Percentiles rank a stretch among this genome's conserved stretches.
Evolutionary conservation across 2,888 invertebrate species (phyloP).

Genomic region (Nemurella pictetii): DNA sequence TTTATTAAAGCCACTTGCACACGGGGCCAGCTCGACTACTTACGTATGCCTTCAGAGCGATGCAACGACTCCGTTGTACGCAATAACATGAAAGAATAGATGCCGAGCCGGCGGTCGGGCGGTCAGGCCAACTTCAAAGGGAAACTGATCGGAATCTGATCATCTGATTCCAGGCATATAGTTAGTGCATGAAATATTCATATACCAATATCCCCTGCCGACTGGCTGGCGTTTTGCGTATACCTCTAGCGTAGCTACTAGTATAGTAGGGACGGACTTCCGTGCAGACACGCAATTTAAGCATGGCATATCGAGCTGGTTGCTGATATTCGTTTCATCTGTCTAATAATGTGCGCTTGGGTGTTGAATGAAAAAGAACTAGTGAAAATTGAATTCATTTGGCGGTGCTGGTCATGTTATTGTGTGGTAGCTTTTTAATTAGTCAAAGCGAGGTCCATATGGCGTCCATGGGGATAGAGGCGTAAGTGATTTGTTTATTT

Average conservation of each 20-base stretch:
- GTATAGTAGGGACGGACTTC: too few relatives aligned
- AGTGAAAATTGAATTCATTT: not conserved
- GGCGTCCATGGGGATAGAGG: not conserved
- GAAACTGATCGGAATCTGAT: not conserved
- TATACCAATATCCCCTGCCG: not conserved
- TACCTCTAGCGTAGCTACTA: too few relatives aligned
- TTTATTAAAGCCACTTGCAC: not conserved
- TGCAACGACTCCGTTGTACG: not conserved
- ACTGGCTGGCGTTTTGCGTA: not conserved
- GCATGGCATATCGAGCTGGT: not conserved
- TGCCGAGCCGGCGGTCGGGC: not conserved
- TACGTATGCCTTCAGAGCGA: constrained; percentile 1
- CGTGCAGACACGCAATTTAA: not conserved
- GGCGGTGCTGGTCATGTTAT: not conserved
- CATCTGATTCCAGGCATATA: constrained; percentile 12
- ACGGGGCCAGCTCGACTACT: not conserved
- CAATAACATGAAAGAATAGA: not conserved
- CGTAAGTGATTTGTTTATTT: too few relatives aligned
- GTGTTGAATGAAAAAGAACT: not conserved
- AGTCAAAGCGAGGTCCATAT: not conserved
- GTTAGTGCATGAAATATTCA: constrained; percentile 23
- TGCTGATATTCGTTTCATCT: not conserved
- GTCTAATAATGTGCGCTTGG: not conserved
- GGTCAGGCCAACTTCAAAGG: not conserved
- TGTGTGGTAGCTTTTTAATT: not conserved